Conservation (phyloP, 2,888 invertebrate genomes). For the Empis livida region DNA sequence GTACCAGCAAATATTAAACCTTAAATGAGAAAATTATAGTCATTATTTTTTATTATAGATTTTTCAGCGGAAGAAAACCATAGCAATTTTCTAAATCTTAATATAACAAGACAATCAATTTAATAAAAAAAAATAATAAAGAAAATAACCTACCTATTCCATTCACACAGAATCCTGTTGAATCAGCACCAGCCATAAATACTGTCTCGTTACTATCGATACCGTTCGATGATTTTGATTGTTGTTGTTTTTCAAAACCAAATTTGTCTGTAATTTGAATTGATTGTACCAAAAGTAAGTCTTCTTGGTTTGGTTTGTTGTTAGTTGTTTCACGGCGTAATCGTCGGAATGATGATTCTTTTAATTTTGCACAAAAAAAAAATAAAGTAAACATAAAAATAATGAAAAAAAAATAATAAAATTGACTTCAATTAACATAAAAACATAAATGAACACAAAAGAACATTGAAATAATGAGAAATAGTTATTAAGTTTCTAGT, state of each 20-base stretch:
- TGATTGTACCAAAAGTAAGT: conserved; percentile 76
- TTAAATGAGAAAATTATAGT: conserved; percentile 25
- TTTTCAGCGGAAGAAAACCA: too few species aligned
- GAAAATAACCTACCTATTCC: conserved; percentile 17
- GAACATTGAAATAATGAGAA: conserved; percentile 3
- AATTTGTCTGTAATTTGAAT: conserved; percentile 90
- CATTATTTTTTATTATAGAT: background rate
- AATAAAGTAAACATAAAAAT: too few species aligned
- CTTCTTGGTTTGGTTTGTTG: conserved; percentile 46
- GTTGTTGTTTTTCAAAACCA: conserved; percentile 57
- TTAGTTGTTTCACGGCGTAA: conserved; percentile 25
- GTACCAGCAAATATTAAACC: conserved; percentile 70
- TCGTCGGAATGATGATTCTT: conserved; percentile 10
- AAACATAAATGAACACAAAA: background rate
- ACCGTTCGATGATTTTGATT: conserved; percentile 13
- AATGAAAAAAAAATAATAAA: too few species aligned
- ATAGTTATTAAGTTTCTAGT: background rate
- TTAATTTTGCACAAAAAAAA: too few species aligned
- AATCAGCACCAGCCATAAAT: conserved; percentile 47
- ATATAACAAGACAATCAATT: conserved; percentile 4
- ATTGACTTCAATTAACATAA: too few species aligned
- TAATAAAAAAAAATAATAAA: conserved; percentile 6
- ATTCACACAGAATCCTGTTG: conserved; percentile 23
- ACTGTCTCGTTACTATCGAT: conserved; percentile 51
- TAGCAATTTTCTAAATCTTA: too few species aligned